phyloP scores from a whole-genome alignment of 2,113 vertebrate species.

The Peromyscus maniculatus region DNA sequence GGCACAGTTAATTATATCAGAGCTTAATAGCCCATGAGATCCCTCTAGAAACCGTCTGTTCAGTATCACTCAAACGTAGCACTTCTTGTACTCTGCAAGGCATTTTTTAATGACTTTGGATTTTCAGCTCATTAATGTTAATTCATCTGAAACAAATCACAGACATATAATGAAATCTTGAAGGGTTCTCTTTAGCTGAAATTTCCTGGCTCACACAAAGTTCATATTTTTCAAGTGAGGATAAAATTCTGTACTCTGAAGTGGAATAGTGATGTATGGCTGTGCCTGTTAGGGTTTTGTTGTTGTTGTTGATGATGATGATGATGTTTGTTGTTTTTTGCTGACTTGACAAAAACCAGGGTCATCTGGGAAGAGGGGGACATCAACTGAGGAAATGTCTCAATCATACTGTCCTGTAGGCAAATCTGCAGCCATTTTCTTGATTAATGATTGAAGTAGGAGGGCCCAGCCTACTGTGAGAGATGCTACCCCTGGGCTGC shows the following conservation, averaged over 20 bases:
- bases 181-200: not conserved
- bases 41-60: not conserved
- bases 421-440: not conserved
- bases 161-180: not conserved
- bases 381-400: not conserved
- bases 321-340: not conserved
- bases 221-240: conserved; percentile 28
- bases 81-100: not conserved
- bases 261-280: not conserved
- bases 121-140: conserved; percentile 49
- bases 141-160: conserved; percentile 17
- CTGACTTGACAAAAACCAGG: not conserved
- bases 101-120: conserved; percentile 14
- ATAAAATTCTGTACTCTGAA: not conserved
- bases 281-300: not conserved
- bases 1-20: not conserved
- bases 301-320: too few species aligned
- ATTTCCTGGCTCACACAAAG: not conserved
- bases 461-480: not conserved
- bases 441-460: not conserved
- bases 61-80: not conserved
- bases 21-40: not conserved
- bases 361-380: not conserved
- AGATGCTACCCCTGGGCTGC: not conserved
- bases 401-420: not conserved